Evolutionary conservation across 2,797 vertebrate genomes (phyloP), one percentile per base, ranked within the genome.

Genomic region (Florisuga fusca): DNA sequence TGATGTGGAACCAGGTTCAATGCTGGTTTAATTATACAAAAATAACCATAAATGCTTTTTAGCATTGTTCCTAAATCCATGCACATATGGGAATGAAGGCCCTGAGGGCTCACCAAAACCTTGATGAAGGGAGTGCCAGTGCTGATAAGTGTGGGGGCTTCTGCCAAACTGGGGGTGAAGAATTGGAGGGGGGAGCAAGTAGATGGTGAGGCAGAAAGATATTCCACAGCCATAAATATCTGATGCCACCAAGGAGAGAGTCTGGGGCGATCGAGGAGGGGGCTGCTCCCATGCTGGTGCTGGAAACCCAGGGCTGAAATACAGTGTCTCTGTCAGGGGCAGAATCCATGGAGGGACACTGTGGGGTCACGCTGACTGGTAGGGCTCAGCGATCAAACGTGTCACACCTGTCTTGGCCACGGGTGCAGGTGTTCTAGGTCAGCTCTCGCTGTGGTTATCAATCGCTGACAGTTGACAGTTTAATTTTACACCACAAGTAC

Each of bases 391-490:
- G 98, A 98, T 98, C 98, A 98, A 98, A 98, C 98, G 97, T 97
- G 98, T 98, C 97, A 97, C 98, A 99, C 98, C 98, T 99, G 98
- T 98, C 98, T 98, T 97, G 98, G 97, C 97, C 98, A 98, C 97
- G 96, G 96, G 97, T 98, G 98, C 98, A 98, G 98, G 98, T 98
- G 98, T 98, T 98, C 98, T 98, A 98, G 98, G 98, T 98, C 97
- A 98, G 97, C 98, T 98, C 98, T 99, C 98, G 89, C 98, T 98
- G 98, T 98, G 96, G 98, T 98, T 99, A 99, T 99, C 98, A 99
- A 99, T 99, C 99, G 98, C 99, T 99, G 99, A 99, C 99, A 99
- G 99, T 98, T 99, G 99, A 99, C 99, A 99, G 99, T 99, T 99
- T 99, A 99, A 99, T 99, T 99, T 99, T 98, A 98, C 98, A 98